Conservation (phyloP, 2,797 vertebrate genomes). For the Sternarchorhynchus goeldii region DNA sequence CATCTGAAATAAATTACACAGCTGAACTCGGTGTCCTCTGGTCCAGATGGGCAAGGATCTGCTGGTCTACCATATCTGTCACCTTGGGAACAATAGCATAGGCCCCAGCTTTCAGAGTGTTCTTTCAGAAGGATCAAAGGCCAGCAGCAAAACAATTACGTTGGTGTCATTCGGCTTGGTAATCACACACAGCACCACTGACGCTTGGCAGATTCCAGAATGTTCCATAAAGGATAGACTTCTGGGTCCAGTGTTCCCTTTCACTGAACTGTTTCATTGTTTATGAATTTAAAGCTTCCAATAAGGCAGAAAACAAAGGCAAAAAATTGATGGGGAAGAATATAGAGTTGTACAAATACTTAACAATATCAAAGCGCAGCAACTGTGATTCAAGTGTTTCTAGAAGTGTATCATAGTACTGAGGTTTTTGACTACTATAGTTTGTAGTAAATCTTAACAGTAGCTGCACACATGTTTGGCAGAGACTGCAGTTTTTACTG, state of each 20-base stretch:
- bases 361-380: neutral
- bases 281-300: neutral
- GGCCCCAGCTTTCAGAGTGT: conserved; percentile 59
- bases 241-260: neutral
- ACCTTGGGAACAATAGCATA: conserved; percentile 65
- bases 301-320: conserved; percentile 14
- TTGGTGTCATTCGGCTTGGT: conserved; percentile 67
- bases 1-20: conserved; percentile 82
- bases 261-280: neutral
- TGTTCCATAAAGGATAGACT: conserved; percentile 34
- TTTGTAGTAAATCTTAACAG: conserved; percentile 8
- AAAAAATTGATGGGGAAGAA: neutral
- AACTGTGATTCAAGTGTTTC: conserved; percentile 4
- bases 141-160: conserved; percentile 30
- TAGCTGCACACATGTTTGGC: conserved; percentile 54
- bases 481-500: conserved; percentile 60
- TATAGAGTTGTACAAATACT: neutral
- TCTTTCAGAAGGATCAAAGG: conserved; percentile 64
- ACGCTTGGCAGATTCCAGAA: conserved; percentile 58
- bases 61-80: conserved; percentile 68
- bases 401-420: neutral
- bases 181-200: conserved; percentile 50
- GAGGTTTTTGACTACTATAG: conserved; percentile 1
- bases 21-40: conserved; percentile 76
- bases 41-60: conserved; percentile 75